A percentile compares a stretch with the other conserved stretches of the same genome.
phyloP scores from a whole-genome alignment of 64 coral and sea anemone genomes.

The Stichodactyla mertensii region DNA sequence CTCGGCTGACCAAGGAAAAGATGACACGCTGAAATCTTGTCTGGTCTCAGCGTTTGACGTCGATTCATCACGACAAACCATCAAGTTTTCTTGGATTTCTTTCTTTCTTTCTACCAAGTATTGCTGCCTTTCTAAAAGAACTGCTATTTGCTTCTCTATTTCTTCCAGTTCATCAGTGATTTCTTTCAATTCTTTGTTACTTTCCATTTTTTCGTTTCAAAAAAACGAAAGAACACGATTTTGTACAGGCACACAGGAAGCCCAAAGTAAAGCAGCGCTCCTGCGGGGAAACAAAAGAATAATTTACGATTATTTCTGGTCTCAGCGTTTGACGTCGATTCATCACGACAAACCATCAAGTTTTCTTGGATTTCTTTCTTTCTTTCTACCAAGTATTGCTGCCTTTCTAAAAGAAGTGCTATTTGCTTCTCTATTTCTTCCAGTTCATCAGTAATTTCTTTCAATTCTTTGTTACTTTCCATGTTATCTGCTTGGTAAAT shows the following conservation, averaged over 20 bases:
- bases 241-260: not conserved
- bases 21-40: slow-evolving; percentile 39
- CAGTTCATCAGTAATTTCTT: slow-evolving; percentile 58
- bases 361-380: slow-evolving; percentile 27
- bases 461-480: slow-evolving; percentile 48
- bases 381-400: slow-evolving; percentile 43
- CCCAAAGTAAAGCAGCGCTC: not conserved
- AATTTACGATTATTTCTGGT: too few species aligned
- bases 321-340: not conserved
- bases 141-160: slow-evolving; percentile 60
- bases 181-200: slow-evolving; percentile 48
- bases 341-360: not conserved
- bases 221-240: not conserved
- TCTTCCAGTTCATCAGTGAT: slow-evolving; percentile 60
- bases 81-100: slow-evolving; percentile 9
- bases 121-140: slow-evolving; percentile 60
- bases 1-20: slow-evolving; percentile 65
- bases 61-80: not conserved
- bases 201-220: slow-evolving; percentile 31
- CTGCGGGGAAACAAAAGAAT: too few species aligned
- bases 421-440: slow-evolving; percentile 61
- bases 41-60: not conserved
- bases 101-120: slow-evolving; percentile 42
- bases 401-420: slow-evolving; percentile 57
- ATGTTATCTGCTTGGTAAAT: too few species aligned